Conservation (phyloP, 2,797 vertebrate species). For the Lepus oiostolus region DNA sequence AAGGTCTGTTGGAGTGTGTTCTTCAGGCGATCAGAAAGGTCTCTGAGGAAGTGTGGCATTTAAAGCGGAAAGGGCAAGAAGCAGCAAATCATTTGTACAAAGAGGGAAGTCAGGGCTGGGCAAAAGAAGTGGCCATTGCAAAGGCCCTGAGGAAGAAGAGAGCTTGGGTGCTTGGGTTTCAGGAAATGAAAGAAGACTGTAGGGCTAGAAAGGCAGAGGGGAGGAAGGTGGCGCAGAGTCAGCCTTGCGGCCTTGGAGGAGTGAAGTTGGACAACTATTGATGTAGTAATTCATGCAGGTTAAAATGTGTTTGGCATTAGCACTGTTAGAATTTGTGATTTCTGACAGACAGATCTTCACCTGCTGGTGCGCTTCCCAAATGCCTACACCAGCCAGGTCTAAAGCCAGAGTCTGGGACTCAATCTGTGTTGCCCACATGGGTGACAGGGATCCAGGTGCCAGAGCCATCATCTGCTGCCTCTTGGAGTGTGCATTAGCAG, state of each 20-base stretch:
- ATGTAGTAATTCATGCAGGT: background rate
- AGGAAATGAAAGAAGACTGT: conserved; percentile 38
- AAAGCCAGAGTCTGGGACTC: too few species aligned
- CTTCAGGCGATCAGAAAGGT: conserved; percentile 22
- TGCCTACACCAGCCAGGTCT: too few species aligned
- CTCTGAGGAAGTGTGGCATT: conserved; percentile 34
- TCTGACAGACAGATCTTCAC: too few species aligned
- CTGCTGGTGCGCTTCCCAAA: too few species aligned
- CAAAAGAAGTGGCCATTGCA: background rate
- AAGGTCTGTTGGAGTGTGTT: background rate
- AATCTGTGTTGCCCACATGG: too few species aligned
- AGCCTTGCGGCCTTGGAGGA: background rate
- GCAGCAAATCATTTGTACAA: background rate
- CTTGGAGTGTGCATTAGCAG: too few species aligned
- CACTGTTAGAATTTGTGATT: background rate
- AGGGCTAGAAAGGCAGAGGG: background rate
- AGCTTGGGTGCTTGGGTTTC: background rate
- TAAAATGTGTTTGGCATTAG: background rate
- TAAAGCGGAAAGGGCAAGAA: background rate
- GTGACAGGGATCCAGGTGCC: too few species aligned
- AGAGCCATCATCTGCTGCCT: too few species aligned
- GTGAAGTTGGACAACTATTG: background rate
- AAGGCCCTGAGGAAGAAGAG: background rate
- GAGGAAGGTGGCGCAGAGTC: background rate
- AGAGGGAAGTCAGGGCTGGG: background rate